phyloP scores from a whole-genome alignment of 2,888 invertebrate genomes.

The Eurois occulta region DNA sequence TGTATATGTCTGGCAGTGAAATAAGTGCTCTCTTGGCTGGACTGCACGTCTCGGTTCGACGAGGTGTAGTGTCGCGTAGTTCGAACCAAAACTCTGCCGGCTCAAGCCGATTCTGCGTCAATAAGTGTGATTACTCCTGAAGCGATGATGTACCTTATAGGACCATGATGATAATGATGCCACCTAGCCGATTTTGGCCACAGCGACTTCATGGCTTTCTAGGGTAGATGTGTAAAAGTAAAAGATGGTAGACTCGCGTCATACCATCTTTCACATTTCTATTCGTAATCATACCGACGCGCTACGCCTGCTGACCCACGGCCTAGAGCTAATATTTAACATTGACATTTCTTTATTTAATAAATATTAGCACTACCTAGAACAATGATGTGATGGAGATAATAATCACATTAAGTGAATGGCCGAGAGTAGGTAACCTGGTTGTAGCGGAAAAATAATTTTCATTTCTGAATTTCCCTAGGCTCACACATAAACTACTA shows the following conservation, averaged over 20 bases:
- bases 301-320: background rate
- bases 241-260: background rate
- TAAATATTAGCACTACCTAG: slow-evolving; percentile 9
- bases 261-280: background rate
- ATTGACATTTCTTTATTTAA: slow-evolving; percentile 14
- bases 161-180: background rate
- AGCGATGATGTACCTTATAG: background rate
- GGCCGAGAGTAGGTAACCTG: background rate
- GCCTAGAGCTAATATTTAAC: background rate
- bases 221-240: background rate
- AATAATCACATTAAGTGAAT: background rate
- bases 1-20: background rate
- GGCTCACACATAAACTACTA: too few species aligned
- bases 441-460: background rate
- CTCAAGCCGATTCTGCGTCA: background rate
- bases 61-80: background rate
- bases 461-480: background rate
- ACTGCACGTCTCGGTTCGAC: background rate
- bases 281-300: background rate
- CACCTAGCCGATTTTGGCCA: background rate
- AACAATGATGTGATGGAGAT: background rate
- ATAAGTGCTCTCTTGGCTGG: background rate
- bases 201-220: background rate
- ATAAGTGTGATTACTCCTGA: background rate
- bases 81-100: background rate